Conservation (phyloP, 1,140 invertebrate genomes). For the Drosophila nannoptera region DNA sequence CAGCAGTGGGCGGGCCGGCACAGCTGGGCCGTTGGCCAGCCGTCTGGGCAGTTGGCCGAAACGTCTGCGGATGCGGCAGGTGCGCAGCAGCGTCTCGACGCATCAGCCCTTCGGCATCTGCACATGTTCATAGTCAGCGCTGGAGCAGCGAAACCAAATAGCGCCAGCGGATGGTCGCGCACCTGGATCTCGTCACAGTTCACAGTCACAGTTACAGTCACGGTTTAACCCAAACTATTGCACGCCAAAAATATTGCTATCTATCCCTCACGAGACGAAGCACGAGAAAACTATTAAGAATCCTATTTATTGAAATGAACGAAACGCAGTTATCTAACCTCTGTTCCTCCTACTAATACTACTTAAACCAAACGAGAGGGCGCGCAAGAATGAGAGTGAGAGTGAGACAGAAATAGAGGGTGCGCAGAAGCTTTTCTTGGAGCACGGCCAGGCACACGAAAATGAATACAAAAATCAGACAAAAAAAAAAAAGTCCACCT, state of each 20-base stretch:
- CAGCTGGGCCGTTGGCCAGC: slow-evolving; percentile 6
- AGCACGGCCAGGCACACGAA: slow-evolving; percentile 55
- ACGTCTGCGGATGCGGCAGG: slow-evolving; percentile 60
- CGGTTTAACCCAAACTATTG: slow-evolving; percentile 34
- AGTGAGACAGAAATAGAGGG: background rate
- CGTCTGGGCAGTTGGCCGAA: slow-evolving; percentile 58
- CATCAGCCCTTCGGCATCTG: slow-evolving; percentile 77
- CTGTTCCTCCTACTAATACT: slow-evolving; percentile 48
- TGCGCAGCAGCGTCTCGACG: slow-evolving; percentile 72
- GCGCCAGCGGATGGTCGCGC: slow-evolving; percentile 36
- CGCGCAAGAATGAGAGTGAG: background rate
- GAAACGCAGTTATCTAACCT: slow-evolving; percentile 31
- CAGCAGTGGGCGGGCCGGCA: slow-evolving; percentile 12
- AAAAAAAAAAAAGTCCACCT: background rate
- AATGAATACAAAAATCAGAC: slow-evolving; percentile 4
- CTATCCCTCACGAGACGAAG: slow-evolving; percentile 38
- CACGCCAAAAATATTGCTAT: slow-evolving; percentile 23
- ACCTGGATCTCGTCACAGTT: slow-evolving; percentile 52
- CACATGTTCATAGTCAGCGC: slow-evolving; percentile 79
- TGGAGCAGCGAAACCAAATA: slow-evolving; percentile 50
- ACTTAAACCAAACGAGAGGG: slow-evolving; percentile 16
- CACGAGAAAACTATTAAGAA: slow-evolving; percentile 35
- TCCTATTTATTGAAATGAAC: slow-evolving; percentile 23
- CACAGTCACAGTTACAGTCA: slow-evolving; percentile 8
- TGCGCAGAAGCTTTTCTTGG: slow-evolving; percentile 29